Base-by-base conservation (phyloP, 2,113 vertebrate species). In the Gallinago media region DNA sequence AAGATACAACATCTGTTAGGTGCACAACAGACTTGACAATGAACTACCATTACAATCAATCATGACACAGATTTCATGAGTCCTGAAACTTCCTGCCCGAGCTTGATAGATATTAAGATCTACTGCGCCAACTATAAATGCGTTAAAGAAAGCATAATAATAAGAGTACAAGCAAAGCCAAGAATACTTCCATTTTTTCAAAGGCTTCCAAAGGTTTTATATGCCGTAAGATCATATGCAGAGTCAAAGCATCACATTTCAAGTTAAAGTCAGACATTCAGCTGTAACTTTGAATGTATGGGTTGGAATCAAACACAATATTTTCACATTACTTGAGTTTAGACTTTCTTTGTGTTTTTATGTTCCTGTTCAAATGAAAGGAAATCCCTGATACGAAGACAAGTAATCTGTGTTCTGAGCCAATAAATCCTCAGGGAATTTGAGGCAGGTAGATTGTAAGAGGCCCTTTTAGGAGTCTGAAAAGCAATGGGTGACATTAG, bases 321-420 rank as follows among this genome's bases (percentile, higher is more conserved):
- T 96, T 96, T 96, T 96, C 92, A 95, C 40, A 27, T 94, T 94
- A 85, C 80, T 96, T 75, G 76, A 93, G 70, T 96, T 95, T 87
- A 95, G 92, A 47, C 83, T 80, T 85, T 76, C 93, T 92, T 94
- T 92, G 76, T 95, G 83, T 84, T 94, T 96, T 95, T 94, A 95
- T 94, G 88, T 92, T 95, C 49, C 65, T 87, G 65, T 94, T 96
- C 94, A 95, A 96, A 96, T 87, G 92, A 94, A 96, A 95, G 92
- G 94, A 96, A 94, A 97, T 94, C 86, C 70, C 61, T 49, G 76
- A 92, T 95, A 96, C 85, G 80, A 94, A 96, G 90, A 94, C 92
- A 96, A 95, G 88, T 82, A 91, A 92, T 95, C 94, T 92, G 19
- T 88, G 73, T 85, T 92, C 88, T 82, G 80, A 92, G 94, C 91